Evolutionary conservation across 2,888 invertebrate species (phyloP), one percentile per base, ranked within the genome.

Genomic region (Bruchidius siliquastri): DNA sequence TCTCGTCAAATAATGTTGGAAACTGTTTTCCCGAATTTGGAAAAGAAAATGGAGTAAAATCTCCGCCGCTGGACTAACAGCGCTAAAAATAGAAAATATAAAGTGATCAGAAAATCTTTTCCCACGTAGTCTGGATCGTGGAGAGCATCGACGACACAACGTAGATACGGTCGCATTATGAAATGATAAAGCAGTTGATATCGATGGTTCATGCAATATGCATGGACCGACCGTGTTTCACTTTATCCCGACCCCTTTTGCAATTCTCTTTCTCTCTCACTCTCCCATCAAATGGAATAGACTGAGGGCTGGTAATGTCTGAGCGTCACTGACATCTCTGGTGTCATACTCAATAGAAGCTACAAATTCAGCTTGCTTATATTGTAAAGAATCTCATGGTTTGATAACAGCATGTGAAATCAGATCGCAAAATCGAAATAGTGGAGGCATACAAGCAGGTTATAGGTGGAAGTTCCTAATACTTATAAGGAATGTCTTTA

Each of bases 201-300:
- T 77, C 74, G 79, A 76, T 77, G 74, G 77, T 79, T 81, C 79
- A 81, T 81, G 80, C 76, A 80, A 81, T 80, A 80, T 81, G 79
- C 77, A 81, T 81, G 79, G 80, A 77, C 80, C 75, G 74, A 75
- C 74, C 70, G 78, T 76, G 79, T 79, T 79, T 79, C 77, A 75
- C 49, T 49, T 49, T 49, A 49, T 49, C 49, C 49, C 49, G 49
- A 49, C 49, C 49, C 49, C 49, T 49, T 49, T 49, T 49, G 6
- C 49, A 49, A 49, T 49, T 13, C 13, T 49, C 18, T 13, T 13
- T 49, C 49, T 49, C 49, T 49, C 49, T 49, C 18, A 1, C 49
- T 49, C 49, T 18, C 13, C 49, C 49, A 49, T 49, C 8, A 49
- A 49, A 13, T 49, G 10, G 49, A 49, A 49, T 49, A 49, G 49